Base-by-base conservation (phyloP, 2,888 invertebrate genomes). In the Spilarctia lutea region DNA sequence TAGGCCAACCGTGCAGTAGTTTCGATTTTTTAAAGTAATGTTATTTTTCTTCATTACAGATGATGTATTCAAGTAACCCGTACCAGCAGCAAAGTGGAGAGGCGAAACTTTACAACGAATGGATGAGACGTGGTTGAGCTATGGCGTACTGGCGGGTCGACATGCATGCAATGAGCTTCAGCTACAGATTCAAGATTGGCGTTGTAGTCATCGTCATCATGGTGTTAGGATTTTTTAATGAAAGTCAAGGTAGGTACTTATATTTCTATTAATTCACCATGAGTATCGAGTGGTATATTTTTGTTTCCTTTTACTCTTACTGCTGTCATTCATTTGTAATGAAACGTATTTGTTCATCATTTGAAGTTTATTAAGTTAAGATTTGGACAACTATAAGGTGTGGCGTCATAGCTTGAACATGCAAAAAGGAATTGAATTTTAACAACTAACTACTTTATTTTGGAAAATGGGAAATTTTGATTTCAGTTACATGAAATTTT, bases 171-270 rank as follows among this genome's bases (percentile, higher is more conserved):
- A 88, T 89, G 89, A 87, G 86, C 81, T 86, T 93, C 84, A 91
- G 92, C 82, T 94, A 93, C 88, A 91, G 93, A 83, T 87, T 95
- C 81, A 92, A 94, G 88, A 89, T 94, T 79, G 93, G 94, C 73
- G 84, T 94, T 60, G 81, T 92, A 4, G 91, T 94, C 75, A 91
- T 95, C 56, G 87, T 94, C 68, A 91, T 94, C 67, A 93, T 94
- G 92, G 92, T 94, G 76, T 89, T 94, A 33, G 94, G 94, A 42
- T 92, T 94, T 85, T 94, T 95, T 81, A 94, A 93, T 82, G 94
- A 94, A 79, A 95, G 94, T 81, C 94, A 94, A 89, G 95, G 95
- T 94, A 79, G 95, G 95, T 94, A 79, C 63, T 65, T 68, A 16
- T 18, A 18, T 8, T 67, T n/a, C 0, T 56, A 8, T 20, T 30